A percentile compares a stretch with the other conserved stretches of the same genome.
Conservation (phyloP, 2,797 vertebrate species). For the Atherinosoma microstoma region DNA sequence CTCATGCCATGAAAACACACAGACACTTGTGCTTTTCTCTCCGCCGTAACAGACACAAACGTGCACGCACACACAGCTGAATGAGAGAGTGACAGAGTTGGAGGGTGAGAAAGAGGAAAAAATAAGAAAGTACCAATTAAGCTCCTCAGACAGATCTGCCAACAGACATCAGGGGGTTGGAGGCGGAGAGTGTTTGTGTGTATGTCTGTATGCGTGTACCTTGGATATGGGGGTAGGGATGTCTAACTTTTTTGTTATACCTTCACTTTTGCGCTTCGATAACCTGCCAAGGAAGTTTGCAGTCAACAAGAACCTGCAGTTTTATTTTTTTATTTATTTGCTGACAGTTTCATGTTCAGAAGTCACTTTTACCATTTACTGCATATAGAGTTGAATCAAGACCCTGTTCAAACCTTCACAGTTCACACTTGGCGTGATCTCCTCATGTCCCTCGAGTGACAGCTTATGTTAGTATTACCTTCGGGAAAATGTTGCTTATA, state of each 20-base stretch:
- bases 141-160: conserved; percentile 68
- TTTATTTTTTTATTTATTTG: conserved; percentile 33
- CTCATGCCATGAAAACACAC: conserved; percentile 56
- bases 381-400: not conserved
- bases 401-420: not conserved
- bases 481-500: not conserved
- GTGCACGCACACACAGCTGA: conserved; percentile 29
- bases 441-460: not conserved
- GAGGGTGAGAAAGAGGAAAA: conserved; percentile 53
- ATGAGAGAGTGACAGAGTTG: conserved; percentile 54
- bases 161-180: conserved; percentile 68
- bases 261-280: conserved; percentile 38
- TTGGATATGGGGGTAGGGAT: conserved; percentile 28
- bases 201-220: conserved; percentile 39
- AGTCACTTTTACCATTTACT: not conserved
- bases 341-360: conserved; percentile 10
- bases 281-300: conserved; percentile 43
- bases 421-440: not conserved
- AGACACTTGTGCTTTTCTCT: conserved; percentile 19
- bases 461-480: not conserved
- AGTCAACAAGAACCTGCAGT: conserved; percentile 35
- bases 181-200: conserved; percentile 49
- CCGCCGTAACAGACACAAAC: conserved; percentile 32
- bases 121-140: conserved; percentile 74
- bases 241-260: conserved; percentile 47